These are phyloP conservation scores for Nebria ingens DNA, from an alignment of 1,140 invertebrate species.

Conservation along the genomic window DNA sequence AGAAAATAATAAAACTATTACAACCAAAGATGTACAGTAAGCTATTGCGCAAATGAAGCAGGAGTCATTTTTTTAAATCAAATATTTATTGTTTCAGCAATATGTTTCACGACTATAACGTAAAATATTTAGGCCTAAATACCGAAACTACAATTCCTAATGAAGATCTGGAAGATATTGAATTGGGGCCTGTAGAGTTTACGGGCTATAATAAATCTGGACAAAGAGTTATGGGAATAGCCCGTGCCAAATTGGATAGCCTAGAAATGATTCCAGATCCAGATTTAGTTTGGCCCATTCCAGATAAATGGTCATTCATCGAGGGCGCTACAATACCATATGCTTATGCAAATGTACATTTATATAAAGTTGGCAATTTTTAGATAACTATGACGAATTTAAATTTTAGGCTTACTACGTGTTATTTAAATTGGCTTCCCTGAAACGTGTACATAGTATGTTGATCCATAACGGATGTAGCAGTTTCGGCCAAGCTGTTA, in stretches of 20 bases:
- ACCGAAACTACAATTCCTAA: slow-evolving; percentile 10
- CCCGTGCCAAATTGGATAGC: slow-evolving; percentile 23
- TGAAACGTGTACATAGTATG: slow-evolving; percentile 45
- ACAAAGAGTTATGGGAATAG: slow-evolving; percentile 27
- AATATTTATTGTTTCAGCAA: not conserved
- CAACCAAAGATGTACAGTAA: not conserved
- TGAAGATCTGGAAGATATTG: slow-evolving; percentile 18
- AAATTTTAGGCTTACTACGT: slow-evolving; percentile 43
- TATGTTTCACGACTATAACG: not conserved
- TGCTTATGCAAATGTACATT: slow-evolving; percentile 43
- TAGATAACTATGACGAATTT: slow-evolving; percentile 1
- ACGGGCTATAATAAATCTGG: slow-evolving; percentile 20
- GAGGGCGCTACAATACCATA: slow-evolving; percentile 53
- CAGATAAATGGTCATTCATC: slow-evolving; percentile 44
- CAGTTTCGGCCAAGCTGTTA: slow-evolving; percentile 60
- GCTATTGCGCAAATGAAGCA: not conserved
- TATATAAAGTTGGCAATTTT: too few relatives aligned
- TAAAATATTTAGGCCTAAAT: not conserved
- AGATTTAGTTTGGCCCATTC: slow-evolving; percentile 42
- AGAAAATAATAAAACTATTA: not conserved
- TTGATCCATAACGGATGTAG: slow-evolving; percentile 60
- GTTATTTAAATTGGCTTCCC: slow-evolving; percentile 42
- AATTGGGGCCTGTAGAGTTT: slow-evolving; percentile 31
- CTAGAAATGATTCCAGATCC: slow-evolving; percentile 26
- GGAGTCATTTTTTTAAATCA: not conserved